phyloP scores from a whole-genome alignment of 2,113 vertebrate species.

The Bubo blakistoni region DNA sequence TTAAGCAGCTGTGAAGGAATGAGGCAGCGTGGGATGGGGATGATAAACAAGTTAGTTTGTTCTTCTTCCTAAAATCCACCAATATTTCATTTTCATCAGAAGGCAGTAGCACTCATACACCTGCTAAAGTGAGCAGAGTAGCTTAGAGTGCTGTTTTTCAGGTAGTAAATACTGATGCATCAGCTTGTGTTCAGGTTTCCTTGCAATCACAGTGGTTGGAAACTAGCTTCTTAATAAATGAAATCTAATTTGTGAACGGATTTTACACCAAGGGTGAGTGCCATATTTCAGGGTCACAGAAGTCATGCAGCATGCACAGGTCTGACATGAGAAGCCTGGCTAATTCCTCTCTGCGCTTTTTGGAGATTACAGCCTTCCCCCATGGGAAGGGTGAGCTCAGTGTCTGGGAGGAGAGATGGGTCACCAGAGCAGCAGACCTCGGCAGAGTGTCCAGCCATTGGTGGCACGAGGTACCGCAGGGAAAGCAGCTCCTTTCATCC shows the following conservation, averaged over 20 bases:
- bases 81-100: not conserved
- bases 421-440: not conserved
- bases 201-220: not conserved
- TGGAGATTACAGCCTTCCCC: not conserved
- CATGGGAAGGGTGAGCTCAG: not conserved
- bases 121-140: not conserved
- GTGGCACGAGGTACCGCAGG: fast-evolving
- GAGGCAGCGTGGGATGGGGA: not conserved
- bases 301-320: not conserved
- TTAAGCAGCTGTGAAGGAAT: not conserved
- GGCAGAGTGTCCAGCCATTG: fast-evolving
- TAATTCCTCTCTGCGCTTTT: not conserved
- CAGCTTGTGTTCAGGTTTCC: not conserved
- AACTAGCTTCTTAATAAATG: not conserved
- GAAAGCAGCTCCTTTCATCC: not conserved
- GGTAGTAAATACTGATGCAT: not conserved
- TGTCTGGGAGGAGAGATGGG: not conserved
- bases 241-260: not conserved
- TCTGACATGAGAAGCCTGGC: not conserved
- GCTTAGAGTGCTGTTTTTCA: not conserved
- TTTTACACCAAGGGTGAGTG: not conserved
- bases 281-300: not conserved
- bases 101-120: not conserved
- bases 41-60: not conserved
- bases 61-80: not conserved